Percentiles rank a stretch among this genome's conserved stretches.
Conservation (phyloP, 1,140 invertebrate species). For the Luehdorfia chinensis region DNA sequence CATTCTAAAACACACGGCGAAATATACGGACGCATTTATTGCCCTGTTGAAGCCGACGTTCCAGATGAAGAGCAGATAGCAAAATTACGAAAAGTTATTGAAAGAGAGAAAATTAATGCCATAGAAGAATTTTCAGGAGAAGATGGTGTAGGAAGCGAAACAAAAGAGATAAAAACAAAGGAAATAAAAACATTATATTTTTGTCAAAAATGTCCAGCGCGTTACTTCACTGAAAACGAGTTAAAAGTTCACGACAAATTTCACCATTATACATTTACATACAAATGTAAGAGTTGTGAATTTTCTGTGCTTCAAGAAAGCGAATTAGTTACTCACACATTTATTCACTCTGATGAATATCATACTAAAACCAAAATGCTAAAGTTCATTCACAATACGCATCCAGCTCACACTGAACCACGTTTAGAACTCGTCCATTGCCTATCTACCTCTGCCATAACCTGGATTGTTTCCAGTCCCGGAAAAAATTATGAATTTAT, state of each 20-base stretch:
- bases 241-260: constrained; percentile 82
- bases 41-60: constrained; percentile 80
- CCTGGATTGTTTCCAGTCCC: constrained; percentile 48
- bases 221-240: constrained; percentile 81
- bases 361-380: constrained; percentile 86
- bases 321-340: constrained; percentile 84
- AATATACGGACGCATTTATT: constrained; percentile 83
- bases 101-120: constrained; percentile 45
- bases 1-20: constrained; percentile 89
- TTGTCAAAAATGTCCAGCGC: constrained; percentile 85
- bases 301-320: constrained; percentile 85
- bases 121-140: constrained; percentile 40
- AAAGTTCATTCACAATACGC: constrained; percentile 81
- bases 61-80: constrained; percentile 83
- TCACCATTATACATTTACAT: constrained; percentile 80
- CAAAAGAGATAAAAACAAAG: constrained; percentile 58
- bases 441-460: constrained; percentile 43
- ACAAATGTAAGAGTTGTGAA: constrained; percentile 87
- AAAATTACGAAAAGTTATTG: constrained; percentile 76
- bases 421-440: constrained; percentile 77
- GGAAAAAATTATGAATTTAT: constrained; percentile 37
- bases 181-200: constrained; percentile 76
- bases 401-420: constrained; percentile 80
- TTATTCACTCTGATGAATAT: constrained; percentile 90
- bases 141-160: constrained; percentile 32